These are phyloP conservation scores for Proisotoma minuta DNA, from an alignment of 2,888 invertebrate species.

Conservation along the genomic window DNA sequence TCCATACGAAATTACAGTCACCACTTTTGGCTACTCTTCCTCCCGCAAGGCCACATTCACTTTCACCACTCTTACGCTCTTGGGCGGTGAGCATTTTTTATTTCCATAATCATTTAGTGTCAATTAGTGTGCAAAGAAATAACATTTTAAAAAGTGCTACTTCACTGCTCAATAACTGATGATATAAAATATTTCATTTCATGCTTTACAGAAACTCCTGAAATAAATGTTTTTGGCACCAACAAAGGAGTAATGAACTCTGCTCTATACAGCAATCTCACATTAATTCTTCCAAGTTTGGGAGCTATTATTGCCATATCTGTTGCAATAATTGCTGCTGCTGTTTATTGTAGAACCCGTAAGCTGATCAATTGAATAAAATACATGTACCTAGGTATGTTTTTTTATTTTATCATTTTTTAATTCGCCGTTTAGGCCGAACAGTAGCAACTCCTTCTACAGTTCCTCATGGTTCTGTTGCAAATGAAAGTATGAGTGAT, in stretches of 20 bases:
- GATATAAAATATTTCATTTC: too few species aligned
- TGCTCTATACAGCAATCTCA: constrained; percentile 42
- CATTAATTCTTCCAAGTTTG: constrained; percentile 37
- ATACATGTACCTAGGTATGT: too few species aligned
- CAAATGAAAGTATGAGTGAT: too few species aligned
- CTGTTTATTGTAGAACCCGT: constrained; percentile 43
- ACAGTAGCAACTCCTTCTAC: too few species aligned
- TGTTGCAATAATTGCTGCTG: constrained; percentile 34
- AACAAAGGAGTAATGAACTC: constrained; percentile 42
- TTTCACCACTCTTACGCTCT: constrained; percentile 42
- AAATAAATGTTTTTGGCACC: constrained; percentile 37
- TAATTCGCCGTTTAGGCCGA: too few species aligned
- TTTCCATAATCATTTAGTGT: not conserved
- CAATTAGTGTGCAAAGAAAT: not conserved
- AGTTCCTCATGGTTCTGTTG: too few species aligned
- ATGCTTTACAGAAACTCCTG: not conserved
- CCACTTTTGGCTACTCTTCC: constrained; percentile 40
- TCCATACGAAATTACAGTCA: constrained; percentile 41
- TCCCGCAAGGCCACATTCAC: constrained; percentile 36
- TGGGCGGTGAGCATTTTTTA: constrained; percentile 39
- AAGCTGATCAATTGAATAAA: too few species aligned
- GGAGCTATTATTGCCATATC: constrained; percentile 34
- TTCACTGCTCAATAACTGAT: not conserved
- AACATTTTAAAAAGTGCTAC: not conserved
- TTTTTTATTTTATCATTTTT: too few species aligned